These are phyloP conservation scores for Meiosimyza platycephala DNA, from an alignment of 2,888 invertebrate species.

Conservation along the genomic window DNA sequence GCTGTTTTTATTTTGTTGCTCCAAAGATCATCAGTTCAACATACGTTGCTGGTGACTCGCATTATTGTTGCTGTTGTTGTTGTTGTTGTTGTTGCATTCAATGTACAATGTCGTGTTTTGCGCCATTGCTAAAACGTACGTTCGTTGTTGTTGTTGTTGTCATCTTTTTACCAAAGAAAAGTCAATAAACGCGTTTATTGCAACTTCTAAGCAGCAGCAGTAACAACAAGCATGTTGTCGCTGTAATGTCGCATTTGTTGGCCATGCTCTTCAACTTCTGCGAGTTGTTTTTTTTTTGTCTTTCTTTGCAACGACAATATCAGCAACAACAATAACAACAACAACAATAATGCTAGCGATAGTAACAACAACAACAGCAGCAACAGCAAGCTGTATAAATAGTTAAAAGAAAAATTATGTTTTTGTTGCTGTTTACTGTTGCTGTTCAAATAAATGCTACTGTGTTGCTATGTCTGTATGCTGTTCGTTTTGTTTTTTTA, in stretches of 20 bases:
- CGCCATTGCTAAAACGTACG: too few relatives aligned
- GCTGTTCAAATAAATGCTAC: slow-evolving; percentile 16
- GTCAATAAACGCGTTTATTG: slow-evolving; percentile 62
- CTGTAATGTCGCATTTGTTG: too few relatives aligned
- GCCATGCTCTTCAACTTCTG: too few relatives aligned
- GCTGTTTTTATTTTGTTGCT: neutral
- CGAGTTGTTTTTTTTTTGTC: too few relatives aligned
- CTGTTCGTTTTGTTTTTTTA: slow-evolving; percentile 16
- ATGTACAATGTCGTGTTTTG: neutral
- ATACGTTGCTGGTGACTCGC: too few relatives aligned
- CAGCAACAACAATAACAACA: neutral
- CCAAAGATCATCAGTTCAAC: too few relatives aligned
- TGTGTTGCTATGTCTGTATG: slow-evolving; percentile 11
- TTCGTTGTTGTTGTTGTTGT: slow-evolving; percentile 36
- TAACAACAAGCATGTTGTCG: slow-evolving; percentile 10
- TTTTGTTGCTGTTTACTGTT: slow-evolving; percentile 27
- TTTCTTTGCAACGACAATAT: neutral
- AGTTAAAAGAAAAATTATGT: neutral
- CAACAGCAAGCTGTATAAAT: slow-evolving; percentile 3
- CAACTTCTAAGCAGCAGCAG: slow-evolving; percentile 44
- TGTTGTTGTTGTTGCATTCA: neutral
- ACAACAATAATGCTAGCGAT: slow-evolving; percentile 19
- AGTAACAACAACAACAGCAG: slow-evolving; percentile 11
- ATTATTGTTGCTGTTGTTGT: slow-evolving; percentile 10
- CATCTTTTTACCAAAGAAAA: slow-evolving; percentile 38